Evolutionary conservation across 2,797 vertebrate species (phyloP).

Genomic region (Leontocebus nigricollis): DNA sequence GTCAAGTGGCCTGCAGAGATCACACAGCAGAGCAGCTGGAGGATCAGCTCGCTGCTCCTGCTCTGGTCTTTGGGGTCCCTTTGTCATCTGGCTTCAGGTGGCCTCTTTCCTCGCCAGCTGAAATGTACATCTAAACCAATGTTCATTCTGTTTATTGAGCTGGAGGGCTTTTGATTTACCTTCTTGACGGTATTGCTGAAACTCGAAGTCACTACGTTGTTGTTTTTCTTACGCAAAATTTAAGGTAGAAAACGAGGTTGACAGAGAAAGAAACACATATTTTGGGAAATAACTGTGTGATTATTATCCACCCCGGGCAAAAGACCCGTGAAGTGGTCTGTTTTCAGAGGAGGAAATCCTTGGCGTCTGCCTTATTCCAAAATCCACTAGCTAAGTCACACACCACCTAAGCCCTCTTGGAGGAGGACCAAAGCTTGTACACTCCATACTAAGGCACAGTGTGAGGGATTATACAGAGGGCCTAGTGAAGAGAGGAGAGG

Average conservation of each 20-base stretch:
- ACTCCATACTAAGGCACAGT: background rate
- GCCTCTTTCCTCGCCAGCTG: background rate
- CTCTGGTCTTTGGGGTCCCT: background rate
- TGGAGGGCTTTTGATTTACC: background rate
- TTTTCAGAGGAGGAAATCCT: slow-evolving; percentile 41
- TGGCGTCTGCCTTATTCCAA: background rate
- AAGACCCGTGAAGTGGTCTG: slow-evolving; percentile 34
- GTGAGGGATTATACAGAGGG: background rate
- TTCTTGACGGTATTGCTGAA: background rate
- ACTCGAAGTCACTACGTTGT: background rate
- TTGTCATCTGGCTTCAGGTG: background rate
- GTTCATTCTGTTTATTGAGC: background rate
- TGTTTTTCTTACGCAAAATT: slow-evolving; percentile 39
- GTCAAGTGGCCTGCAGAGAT: background rate
- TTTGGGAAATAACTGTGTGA: slow-evolving; percentile 56
- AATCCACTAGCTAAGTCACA: background rate
- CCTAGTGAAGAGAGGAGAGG: no score
- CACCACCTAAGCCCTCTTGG: background rate
- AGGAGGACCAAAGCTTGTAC: background rate
- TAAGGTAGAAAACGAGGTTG: slow-evolving; percentile 10
- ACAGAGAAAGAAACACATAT: background rate
- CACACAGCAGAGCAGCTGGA: background rate
- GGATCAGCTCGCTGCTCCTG: background rate
- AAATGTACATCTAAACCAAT: background rate
- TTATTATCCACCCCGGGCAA: slow-evolving; percentile 56